These are phyloP conservation scores for Acanthopleura granulata DNA, from an alignment of 2,888 invertebrate species.

Conservation along the genomic window DNA sequence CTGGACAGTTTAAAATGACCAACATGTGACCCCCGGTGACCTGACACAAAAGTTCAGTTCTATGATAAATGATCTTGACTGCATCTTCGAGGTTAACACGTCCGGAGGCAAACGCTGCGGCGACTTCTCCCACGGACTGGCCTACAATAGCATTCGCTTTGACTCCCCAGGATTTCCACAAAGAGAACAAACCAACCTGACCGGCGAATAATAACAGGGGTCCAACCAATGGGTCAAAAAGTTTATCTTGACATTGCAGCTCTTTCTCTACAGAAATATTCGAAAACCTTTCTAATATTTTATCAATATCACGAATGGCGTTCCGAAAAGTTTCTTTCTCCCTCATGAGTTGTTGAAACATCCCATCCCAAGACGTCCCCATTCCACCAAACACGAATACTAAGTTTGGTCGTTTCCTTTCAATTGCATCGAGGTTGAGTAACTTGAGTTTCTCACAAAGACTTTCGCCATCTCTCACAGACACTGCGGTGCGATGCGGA, in stretches of 20 bases:
- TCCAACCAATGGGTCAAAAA: conserved; percentile 36
- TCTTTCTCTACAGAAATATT: conserved; percentile 34
- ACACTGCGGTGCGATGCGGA: conserved; percentile 22
- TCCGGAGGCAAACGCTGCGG: conserved; percentile 43
- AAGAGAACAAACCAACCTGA: conserved; percentile 37
- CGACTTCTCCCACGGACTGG: conserved; percentile 49
- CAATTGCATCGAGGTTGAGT: background rate
- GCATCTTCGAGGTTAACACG: conserved; percentile 39
- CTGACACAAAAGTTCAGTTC: conserved; percentile 38
- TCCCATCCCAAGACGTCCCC: conserved; percentile 54
- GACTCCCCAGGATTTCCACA: conserved; percentile 41
- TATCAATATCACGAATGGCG: conserved; percentile 37
- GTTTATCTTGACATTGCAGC: conserved; percentile 30
- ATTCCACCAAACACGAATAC: conserved; percentile 56
- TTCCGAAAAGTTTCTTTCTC: conserved; percentile 34
- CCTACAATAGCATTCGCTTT: conserved; percentile 39
- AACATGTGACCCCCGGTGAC: conserved; percentile 46
- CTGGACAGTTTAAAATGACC: conserved; percentile 36
- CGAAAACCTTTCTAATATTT: conserved; percentile 29
- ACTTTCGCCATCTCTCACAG: conserved; percentile 24
- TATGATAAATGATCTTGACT: conserved; percentile 45
- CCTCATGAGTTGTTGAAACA: conserved; percentile 47
- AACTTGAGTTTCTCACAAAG: conserved; percentile 16
- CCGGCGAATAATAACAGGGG: conserved; percentile 48
- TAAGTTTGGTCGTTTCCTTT: conserved; percentile 22